phyloP scores from a whole-genome alignment of 2,888 invertebrate genomes.

The Atethmia centrago region DNA sequence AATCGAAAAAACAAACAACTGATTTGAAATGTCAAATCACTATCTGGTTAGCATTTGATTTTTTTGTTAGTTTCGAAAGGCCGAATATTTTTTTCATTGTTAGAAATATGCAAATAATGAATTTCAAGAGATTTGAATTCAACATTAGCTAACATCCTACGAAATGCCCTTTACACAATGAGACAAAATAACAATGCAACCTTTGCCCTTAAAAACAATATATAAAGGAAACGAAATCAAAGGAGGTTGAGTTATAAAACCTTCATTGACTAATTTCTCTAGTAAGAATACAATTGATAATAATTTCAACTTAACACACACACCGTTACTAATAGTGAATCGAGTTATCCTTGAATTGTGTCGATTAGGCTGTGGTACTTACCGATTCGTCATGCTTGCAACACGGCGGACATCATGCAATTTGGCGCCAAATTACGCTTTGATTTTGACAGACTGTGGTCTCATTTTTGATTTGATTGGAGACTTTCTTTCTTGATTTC shows the following conservation, averaged over 20 bases:
- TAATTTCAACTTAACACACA: conserved; percentile 63
- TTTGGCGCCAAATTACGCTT: conserved; percentile 66
- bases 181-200: conserved; percentile 13
- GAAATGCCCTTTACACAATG: conserved; percentile 30
- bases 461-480: conserved; percentile 22
- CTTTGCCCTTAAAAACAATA: conserved; percentile 33
- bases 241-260: conserved; percentile 45
- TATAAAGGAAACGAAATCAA: conserved; percentile 47
- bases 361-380: conserved; percentile 48
- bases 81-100: not conserved
- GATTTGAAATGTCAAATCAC: too few species aligned
- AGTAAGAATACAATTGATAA: conserved; percentile 59
- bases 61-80: not conserved
- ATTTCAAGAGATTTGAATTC: conserved; percentile 8
- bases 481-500: conserved; percentile 39
- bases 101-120: conserved; percentile 2
- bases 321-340: conserved; percentile 63
- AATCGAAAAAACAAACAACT: too few species aligned
- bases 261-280: conserved; percentile 56
- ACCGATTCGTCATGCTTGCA: conserved; percentile 64
- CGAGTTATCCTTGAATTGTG: conserved; percentile 64
- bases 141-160: conserved; percentile 28
- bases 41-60: too few species aligned
- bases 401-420: conserved; percentile 61
- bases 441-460: conserved; percentile 59